A percentile compares a stretch with the other conserved stretches of the same genome.
Evolutionary conservation across 2,113 vertebrate genomes (phyloP).

Genomic region (Acanthisitta chloris): DNA sequence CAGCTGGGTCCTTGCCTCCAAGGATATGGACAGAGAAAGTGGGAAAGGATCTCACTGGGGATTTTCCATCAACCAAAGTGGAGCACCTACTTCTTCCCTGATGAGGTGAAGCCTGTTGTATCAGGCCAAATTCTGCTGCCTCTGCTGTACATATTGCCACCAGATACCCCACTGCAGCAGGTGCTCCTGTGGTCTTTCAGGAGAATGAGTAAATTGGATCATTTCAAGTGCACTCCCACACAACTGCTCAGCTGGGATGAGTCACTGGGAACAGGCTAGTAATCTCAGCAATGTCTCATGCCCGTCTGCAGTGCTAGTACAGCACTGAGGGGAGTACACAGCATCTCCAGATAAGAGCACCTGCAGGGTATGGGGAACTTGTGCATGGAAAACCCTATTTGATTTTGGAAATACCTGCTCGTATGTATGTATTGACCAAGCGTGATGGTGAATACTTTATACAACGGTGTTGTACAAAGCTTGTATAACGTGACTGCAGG

Average conservation of each 20-base stretch:
- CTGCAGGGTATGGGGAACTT: neutral
- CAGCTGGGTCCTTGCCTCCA: neutral
- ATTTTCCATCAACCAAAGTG: neutral
- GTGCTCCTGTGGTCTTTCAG: neutral
- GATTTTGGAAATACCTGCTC: neutral
- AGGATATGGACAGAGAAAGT: neutral
- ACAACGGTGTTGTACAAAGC: neutral
- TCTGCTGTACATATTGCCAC: neutral
- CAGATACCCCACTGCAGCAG: neutral
- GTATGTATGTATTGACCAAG: neutral
- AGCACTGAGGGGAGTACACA: neutral
- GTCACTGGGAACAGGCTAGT: neutral
- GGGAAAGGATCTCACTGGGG: neutral
- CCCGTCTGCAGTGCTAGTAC: neutral
- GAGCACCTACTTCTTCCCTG: neutral
- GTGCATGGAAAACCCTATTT: neutral
- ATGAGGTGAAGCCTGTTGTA: neutral
- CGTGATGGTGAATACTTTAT: neutral
- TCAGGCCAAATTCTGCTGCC: neutral
- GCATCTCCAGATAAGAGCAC: neutral
- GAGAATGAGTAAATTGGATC: neutral
- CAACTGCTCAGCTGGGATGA: neutral
- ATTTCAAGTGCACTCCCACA: neutral
- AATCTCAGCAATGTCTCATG: neutral
- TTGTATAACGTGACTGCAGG: neutral